Evolutionary conservation across 1,140 invertebrate species (phyloP).

Genomic region (Drosophila pruinosa): DNA sequence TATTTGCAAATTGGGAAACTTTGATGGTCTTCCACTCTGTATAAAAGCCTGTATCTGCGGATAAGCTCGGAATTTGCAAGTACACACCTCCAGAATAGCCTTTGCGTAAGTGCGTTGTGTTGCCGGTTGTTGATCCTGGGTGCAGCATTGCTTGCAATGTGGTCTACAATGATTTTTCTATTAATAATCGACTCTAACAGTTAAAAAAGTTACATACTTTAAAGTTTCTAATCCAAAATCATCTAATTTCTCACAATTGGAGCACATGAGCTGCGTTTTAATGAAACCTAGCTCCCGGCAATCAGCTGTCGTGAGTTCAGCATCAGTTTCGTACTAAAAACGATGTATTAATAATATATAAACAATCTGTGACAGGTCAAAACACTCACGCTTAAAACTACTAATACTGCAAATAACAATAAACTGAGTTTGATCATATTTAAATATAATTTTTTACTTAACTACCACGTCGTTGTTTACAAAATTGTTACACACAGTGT

Average conservation of each 20-base stretch:
- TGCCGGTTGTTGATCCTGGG: slow-evolving; percentile 87
- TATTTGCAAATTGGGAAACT: slow-evolving; percentile 94
- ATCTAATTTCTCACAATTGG: slow-evolving; percentile 92
- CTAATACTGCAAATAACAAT: slow-evolving; percentile 35
- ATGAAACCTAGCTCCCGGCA: slow-evolving; percentile 94
- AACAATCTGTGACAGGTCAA: accelerated
- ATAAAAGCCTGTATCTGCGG: slow-evolving; percentile 98
- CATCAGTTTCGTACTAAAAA: slow-evolving; percentile 41
- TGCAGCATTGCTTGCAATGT: slow-evolving; percentile 90
- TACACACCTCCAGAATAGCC: slow-evolving; percentile 95
- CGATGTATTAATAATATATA: neutral
- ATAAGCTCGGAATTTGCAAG: slow-evolving; percentile 97
- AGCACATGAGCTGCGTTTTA: slow-evolving; percentile 93
- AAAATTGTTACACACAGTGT: too few species aligned
- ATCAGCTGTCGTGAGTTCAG: slow-evolving; percentile 83
- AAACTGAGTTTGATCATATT: slow-evolving; percentile 40
- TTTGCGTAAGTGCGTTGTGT: slow-evolving; percentile 89
- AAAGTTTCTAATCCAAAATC: slow-evolving; percentile 89
- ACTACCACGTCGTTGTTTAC: slow-evolving; percentile 72
- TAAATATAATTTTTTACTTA: slow-evolving; percentile 37
- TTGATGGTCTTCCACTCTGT: slow-evolving; percentile 92
- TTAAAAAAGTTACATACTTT: slow-evolving; percentile 83
- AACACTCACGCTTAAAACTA: slow-evolving; percentile 18
- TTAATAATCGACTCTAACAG: neutral
- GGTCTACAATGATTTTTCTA: slow-evolving; percentile 83